These are phyloP conservation scores for Struthio camelus DNA, from an alignment of 2,113 vertebrate species.

Conservation along the genomic window DNA sequence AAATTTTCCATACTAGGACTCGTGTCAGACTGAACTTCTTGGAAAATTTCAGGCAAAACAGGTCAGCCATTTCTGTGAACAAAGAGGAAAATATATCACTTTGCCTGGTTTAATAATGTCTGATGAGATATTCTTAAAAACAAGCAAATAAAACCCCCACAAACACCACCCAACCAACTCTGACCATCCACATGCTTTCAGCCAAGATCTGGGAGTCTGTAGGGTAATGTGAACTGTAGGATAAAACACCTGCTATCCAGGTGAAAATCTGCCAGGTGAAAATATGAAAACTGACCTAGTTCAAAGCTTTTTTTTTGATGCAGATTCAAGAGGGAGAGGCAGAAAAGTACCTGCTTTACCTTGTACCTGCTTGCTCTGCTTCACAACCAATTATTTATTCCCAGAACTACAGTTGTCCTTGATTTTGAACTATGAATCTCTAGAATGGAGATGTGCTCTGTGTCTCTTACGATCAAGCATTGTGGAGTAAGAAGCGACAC, in stretches of 20 bases:
- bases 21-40: not conserved
- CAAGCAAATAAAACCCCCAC: not conserved
- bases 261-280: constrained; percentile 5
- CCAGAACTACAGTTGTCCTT: not conserved
- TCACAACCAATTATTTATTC: not conserved
- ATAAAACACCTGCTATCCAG: not conserved
- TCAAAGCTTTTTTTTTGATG: not conserved
- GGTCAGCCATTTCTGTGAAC: not conserved
- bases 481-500: accelerated
- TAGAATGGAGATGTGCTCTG: not conserved
- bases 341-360: not conserved
- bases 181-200: not conserved
- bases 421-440: not conserved
- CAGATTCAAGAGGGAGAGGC: not conserved
- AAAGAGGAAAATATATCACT: not conserved
- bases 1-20: not conserved
- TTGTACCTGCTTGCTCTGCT: not conserved
- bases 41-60: not conserved
- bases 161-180: not conserved
- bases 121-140: not conserved
- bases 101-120: not conserved
- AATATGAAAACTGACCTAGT: not conserved
- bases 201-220: not conserved
- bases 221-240: not conserved
- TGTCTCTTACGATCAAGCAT: not conserved